A percentile compares a stretch with the other conserved stretches of the same genome.
These are phyloP conservation scores for Sturnira hondurensis DNA, from an alignment of 2,113 vertebrate species.

Conservation along the genomic window DNA sequence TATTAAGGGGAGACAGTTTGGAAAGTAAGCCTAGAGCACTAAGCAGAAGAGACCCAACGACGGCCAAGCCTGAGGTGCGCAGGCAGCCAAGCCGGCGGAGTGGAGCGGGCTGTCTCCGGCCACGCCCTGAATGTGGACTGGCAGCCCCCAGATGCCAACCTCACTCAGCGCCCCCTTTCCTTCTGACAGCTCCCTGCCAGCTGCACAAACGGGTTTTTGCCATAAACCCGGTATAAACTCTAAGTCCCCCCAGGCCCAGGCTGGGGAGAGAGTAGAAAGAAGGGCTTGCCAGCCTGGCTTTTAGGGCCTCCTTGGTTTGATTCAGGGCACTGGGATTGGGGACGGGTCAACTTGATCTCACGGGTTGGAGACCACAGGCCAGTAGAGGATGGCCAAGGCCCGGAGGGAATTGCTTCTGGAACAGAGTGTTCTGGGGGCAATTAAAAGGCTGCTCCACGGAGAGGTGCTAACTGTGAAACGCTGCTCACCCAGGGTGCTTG, in stretches of 20 bases:
- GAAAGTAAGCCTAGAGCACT: background rate
- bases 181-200: background rate
- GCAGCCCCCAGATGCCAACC: background rate
- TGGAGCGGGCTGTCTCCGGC: background rate
- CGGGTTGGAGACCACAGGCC: accelerated
- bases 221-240: background rate
- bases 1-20: background rate
- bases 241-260: background rate
- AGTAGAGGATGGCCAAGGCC: accelerated
- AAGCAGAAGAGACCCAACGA: background rate
- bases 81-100: accelerated
- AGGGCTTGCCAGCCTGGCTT: background rate
- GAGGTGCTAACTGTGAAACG: background rate
- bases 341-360: background rate
- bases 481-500: background rate
- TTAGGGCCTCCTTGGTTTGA: background rate
- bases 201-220: background rate
- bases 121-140: background rate
- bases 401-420: background rate
- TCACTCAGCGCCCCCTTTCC: background rate
- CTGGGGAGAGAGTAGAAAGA: background rate
- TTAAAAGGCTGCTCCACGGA: background rate
- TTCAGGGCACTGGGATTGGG: background rate
- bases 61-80: background rate
- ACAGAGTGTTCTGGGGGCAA: accelerated